Evolutionary conservation across 1,140 invertebrate species (phyloP).

Genomic region (Hyposmocoma kahamanoa): DNA sequence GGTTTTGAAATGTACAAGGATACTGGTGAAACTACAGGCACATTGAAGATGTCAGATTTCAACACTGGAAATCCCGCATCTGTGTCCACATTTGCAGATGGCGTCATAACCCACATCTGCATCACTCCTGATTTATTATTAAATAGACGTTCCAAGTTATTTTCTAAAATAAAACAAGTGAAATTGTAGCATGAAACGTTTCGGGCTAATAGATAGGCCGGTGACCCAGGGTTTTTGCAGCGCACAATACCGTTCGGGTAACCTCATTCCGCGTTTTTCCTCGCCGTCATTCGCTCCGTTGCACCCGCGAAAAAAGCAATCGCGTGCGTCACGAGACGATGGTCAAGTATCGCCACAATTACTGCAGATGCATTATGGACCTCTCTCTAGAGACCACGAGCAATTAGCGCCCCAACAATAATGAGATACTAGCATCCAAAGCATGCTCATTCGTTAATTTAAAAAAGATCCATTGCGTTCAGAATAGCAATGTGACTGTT

Average conservation of each 20-base stretch:
- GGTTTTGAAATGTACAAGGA: too few species aligned
- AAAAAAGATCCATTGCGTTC: background rate
- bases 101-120: too few species aligned
- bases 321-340: constrained; percentile 39
- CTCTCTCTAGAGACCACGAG: constrained; percentile 1
- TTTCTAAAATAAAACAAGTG: too few species aligned
- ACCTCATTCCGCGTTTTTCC: constrained; percentile 42
- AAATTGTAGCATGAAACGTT: too few species aligned
- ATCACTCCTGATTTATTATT: too few species aligned
- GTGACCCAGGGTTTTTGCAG: constrained; percentile 20
- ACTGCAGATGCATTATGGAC: constrained; percentile 22
- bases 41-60: too few species aligned
- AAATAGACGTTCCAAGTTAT: too few species aligned
- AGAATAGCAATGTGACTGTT: background rate
- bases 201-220: too few species aligned
- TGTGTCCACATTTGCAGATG: too few species aligned
- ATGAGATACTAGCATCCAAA: background rate
- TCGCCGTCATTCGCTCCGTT: constrained; percentile 28
- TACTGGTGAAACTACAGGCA: too few species aligned
- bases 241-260: constrained; percentile 25
- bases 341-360: constrained; percentile 19
- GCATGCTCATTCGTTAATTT: background rate
- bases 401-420: background rate
- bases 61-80: too few species aligned
- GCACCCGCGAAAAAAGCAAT: constrained; percentile 32